Base-by-base conservation (phyloP, 1,140 invertebrate species). In the Medauroidea extradentata region DNA sequence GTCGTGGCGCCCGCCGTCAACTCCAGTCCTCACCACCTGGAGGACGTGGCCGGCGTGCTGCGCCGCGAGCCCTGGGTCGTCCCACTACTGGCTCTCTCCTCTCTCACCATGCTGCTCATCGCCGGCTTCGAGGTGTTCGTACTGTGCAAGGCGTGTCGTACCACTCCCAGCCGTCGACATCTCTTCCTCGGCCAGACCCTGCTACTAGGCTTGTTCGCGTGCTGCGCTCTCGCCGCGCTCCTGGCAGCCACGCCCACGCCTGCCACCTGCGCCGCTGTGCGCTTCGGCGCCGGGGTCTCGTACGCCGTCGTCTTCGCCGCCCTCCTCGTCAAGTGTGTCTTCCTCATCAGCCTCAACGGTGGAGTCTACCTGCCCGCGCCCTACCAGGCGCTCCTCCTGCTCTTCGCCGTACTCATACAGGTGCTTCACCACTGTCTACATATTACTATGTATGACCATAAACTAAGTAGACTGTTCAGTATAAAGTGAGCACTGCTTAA, bases 311-410 rank as follows among this genome's bases (percentile, higher is more conserved):
- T 95, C 19, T 97, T 96, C 72, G 89, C 91, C 14, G 88, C 94
- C 0, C 80, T 98, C 23, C 81, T 98, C 54, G 94, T 97, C 59
- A 97, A 98, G 75, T 91, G 93, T 69, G 91, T 96, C 46, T 95
- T 96, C 70, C 81, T 96, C 41, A 84, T 96, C 60, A 94, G 91
- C 65, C 83, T 96, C 38, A 93, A 95, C 70, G 87, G 89, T 25
- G 92, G 93, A 11, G 91, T 95, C 23, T 96, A 96, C 71, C 78
- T 96, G n/a, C 92, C 93, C 27, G 92, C 93, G 2, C 87, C 91
- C 3, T 96, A 96, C 76, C 76, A 88, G 77, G 91, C 89, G 50
- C 77, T 94, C 7, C 82, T 96, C 13, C 79, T 97, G 64, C 87
- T 95, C 67, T 96, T 97, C 71, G 90, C 93, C 2, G 86, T 91